Conservation (phyloP, 2,888 invertebrate genomes). For the Steinernema hermaphroditum region DNA sequence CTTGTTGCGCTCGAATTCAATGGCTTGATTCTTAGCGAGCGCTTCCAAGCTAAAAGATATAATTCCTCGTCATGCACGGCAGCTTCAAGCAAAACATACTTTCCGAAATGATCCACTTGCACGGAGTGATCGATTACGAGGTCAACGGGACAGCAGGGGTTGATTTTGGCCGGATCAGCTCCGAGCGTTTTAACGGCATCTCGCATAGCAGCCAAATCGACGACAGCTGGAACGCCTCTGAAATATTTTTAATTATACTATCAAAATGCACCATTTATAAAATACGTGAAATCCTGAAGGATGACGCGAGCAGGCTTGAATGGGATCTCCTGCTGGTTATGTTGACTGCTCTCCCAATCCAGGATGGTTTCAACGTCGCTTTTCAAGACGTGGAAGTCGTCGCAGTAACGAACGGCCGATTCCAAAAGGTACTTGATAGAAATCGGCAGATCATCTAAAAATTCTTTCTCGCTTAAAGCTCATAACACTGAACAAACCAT, state of each 20-base stretch:
- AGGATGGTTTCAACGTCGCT: constrained; percentile 85
- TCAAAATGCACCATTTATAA: neutral
- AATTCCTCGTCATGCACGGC: neutral
- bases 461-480: no score
- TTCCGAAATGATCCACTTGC: constrained; percentile 85
- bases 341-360: constrained; percentile 81
- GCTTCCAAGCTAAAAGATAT: constrained; percentile 78
- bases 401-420: constrained; percentile 92
- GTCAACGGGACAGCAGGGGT: constrained; percentile 95
- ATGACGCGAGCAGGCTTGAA: constrained; percentile 95
- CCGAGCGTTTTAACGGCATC: constrained; percentile 85
- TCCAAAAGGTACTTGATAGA: constrained; percentile 89
- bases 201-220: constrained; percentile 97
- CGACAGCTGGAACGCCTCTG: constrained; percentile 96
- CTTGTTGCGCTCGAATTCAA: constrained; percentile 92
- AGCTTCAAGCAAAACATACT: constrained; percentile 66
- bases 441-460: constrained; percentile 76
- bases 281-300: constrained; percentile 78
- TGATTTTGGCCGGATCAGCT: constrained; percentile 88
- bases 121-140: constrained; percentile 97
- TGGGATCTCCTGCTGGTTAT: constrained; percentile 79
- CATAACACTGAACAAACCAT: constrained; percentile 79
- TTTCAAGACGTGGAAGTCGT: constrained; percentile 85
- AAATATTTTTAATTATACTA: constrained; percentile 39
- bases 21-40: constrained; percentile 84